Evolutionary conservation across 1,140 invertebrate species (phyloP), one percentile per base, ranked within the genome.

Genomic region (Pinna nobilis): DNA sequence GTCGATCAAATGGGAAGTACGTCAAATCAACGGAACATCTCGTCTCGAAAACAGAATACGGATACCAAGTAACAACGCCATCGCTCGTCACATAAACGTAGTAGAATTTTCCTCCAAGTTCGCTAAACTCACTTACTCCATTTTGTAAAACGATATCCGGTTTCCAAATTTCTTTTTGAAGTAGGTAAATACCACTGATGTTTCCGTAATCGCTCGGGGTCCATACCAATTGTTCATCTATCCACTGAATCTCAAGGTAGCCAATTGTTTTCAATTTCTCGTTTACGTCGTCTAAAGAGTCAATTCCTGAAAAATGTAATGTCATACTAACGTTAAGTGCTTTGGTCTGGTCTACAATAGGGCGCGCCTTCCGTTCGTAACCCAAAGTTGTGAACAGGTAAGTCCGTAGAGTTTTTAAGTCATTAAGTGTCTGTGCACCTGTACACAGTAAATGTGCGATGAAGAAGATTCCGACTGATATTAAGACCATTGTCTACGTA

Each of bases 1-100:
- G 78, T 18, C 18, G 39, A 63, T 79, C 78, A 33, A 71, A 65
- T 7, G 74, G 78, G 53, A 65, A 79, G 11, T 67, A 63, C 15
- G 57, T 59, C n/a, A 73, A 68, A 15, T 78, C 59, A 1, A 63
- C 30, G 11, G 68, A 23, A 50, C 77, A 78, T 2, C 37, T 55
- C 37, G 70, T 53, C 33, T 60, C 35, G 37, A 79, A 76, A 1
- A 70, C 51, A 23, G 73, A 41, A 23, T 57, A 74, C 0, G 76
- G 76, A 28, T 49, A 55, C 76, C 76, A 78, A 0, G 44, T 15
- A 7, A 70, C 50, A 2, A 13, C 15, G 4, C 76, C 76, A 35
- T 59, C 51, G 25, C 39, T 9, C 25, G 3, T 9, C 3, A 78
- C 44, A 3, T 37, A 9, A 41, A 74, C 57, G 51, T 57, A 55